Evolutionary conservation across 1,140 invertebrate species (phyloP).

Genomic region (Seison nebaliae): DNA sequence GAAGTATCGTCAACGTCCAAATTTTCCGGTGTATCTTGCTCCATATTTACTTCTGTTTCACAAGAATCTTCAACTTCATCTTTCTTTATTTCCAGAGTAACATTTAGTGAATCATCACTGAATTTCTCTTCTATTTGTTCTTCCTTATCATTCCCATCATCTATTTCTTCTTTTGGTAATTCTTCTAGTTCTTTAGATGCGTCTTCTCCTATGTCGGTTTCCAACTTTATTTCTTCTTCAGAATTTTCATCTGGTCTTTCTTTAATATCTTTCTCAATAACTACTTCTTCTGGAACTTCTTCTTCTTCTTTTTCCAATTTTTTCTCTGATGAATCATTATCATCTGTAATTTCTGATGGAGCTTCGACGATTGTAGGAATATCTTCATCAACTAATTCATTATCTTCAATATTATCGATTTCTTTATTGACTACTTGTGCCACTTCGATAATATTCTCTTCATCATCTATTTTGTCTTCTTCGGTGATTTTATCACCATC

Average conservation of each 20-base stretch:
- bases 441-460: constrained; percentile 1
- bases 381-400: constrained; percentile 5
- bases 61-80: too few relatives aligned
- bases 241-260: constrained; percentile 2
- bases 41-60: too few relatives aligned
- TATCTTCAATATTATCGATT: constrained; percentile 5
- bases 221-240: constrained; percentile 4
- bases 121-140: too few relatives aligned
- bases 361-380: neutral
- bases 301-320: constrained; percentile 3
- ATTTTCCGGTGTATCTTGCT: too few relatives aligned
- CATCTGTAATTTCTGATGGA: neutral
- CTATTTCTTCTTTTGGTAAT: too few relatives aligned
- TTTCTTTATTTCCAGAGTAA: too few relatives aligned
- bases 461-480: constrained; percentile 4
- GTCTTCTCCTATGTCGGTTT: too few relatives aligned
- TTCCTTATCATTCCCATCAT: too few relatives aligned
- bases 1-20: too few relatives aligned
- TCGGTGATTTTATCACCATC: constrained; percentile 1
- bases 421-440: constrained; percentile 1
- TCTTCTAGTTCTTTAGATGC: too few relatives aligned
- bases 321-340: constrained; percentile 1
- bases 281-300: constrained; percentile 3
- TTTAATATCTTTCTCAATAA: constrained; percentile 3
- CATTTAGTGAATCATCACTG: too few relatives aligned